A percentile compares a stretch with the other conserved stretches of the same genome.
phyloP scores from a whole-genome alignment of 2,888 invertebrate genomes.

The Hoplodrina ambigua region DNA sequence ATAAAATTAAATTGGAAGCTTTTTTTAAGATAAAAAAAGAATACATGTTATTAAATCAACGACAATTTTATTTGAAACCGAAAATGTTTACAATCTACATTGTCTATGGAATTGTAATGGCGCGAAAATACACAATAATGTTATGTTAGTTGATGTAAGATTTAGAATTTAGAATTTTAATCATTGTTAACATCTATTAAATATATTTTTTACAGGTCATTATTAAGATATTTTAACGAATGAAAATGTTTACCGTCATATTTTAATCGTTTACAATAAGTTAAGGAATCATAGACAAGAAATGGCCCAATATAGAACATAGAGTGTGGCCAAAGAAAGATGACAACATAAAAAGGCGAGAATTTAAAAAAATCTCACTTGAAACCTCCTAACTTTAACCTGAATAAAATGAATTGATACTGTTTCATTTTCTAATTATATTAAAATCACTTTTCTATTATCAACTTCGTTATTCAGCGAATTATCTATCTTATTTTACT shows the following conservation, averaged over 20 bases:
- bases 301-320: neutral
- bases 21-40: too few relatives aligned
- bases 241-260: neutral
- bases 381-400: too few relatives aligned
- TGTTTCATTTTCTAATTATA: too few relatives aligned
- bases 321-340: neutral
- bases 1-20: neutral
- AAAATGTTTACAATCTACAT: neutral
- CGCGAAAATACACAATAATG: conserved; percentile 31
- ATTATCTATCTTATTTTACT: too few relatives aligned
- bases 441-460: too few relatives aligned
- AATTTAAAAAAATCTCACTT: too few relatives aligned
- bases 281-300: conserved; percentile 3
- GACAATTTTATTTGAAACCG: neutral
- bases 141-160: conserved; percentile 19
- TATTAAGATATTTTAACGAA: conserved; percentile 10
- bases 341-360: too few relatives aligned
- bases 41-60: neutral
- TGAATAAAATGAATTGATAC: too few relatives aligned
- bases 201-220: conserved; percentile 25
- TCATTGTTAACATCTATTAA: conserved; percentile 19
- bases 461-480: too few relatives aligned
- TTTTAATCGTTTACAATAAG: neutral
- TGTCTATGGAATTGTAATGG: conserved; percentile 18
- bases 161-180: conserved; percentile 23